phyloP scores from a whole-genome alignment of 1,140 invertebrate species.

The Pseudobourletiella spinata region DNA sequence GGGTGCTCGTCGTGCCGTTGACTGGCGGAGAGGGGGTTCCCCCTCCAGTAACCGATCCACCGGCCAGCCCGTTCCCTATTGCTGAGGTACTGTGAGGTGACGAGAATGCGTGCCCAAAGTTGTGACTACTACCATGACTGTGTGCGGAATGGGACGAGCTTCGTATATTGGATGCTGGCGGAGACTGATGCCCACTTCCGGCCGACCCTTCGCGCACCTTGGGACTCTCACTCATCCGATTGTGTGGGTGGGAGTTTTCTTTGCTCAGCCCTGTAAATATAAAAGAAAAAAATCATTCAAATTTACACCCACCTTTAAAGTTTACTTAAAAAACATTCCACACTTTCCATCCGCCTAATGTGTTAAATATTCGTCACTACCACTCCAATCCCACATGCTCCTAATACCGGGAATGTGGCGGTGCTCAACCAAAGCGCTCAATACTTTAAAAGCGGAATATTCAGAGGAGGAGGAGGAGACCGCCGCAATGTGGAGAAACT shows the following conservation, averaged over 20 bases:
- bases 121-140: not conserved
- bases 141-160: not conserved
- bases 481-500: no score
- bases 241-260: slow-evolving; percentile 24
- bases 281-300: slow-evolving; percentile 4
- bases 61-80: not conserved
- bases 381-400: no score
- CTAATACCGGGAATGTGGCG: no score
- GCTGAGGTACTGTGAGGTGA: slow-evolving; percentile 24
- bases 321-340: no score
- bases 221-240: slow-evolving; percentile 33
- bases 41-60: not conserved
- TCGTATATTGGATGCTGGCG: not conserved
- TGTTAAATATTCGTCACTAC: no score
- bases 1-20: slow-evolving; percentile 2
- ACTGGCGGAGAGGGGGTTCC: slow-evolving; percentile 3
- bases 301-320: no score
- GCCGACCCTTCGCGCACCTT: slow-evolving; percentile 5
- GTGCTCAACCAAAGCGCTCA: no score
- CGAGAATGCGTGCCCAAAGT: slow-evolving; percentile 21
- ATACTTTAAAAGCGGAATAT: no score
- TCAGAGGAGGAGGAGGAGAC: no score
- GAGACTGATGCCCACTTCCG: not conserved
- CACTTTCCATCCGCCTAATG: no score
- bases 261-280: slow-evolving; percentile 22